A percentile compares a stretch with the other conserved stretches of the same genome.
phyloP scores from a whole-genome alignment of 2,113 vertebrate genomes.

The Gasterosteus aculeatus region DNA sequence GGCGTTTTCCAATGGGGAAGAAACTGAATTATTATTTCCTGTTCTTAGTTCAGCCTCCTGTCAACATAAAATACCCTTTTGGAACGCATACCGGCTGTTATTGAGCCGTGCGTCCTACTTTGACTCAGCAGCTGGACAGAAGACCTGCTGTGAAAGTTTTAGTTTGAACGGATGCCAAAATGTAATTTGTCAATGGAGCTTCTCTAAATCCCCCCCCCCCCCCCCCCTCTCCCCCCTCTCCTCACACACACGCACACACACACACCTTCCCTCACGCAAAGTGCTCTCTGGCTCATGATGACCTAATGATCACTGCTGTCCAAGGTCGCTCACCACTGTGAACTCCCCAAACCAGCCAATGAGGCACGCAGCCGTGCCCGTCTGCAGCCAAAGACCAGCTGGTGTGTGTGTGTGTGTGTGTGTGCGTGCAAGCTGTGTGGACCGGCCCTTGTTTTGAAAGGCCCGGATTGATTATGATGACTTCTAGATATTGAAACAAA shows the following conservation, averaged over 20 bases:
- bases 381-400: slow-evolving; percentile 30
- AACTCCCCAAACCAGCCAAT: slow-evolving; percentile 41
- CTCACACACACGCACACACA: slow-evolving; percentile 43
- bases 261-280: slow-evolving; percentile 52
- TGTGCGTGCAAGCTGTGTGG: slow-evolving; percentile 19
- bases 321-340: slow-evolving; percentile 43
- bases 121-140: slow-evolving; percentile 44
- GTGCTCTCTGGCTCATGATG: slow-evolving; percentile 31
- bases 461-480: slow-evolving; percentile 52
- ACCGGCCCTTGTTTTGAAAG: slow-evolving; percentile 52
- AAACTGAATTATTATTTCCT: slow-evolving; percentile 35
- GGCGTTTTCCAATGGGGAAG: not conserved
- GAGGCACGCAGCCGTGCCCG: slow-evolving; percentile 45
- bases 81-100: slow-evolving; percentile 1
- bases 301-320: slow-evolving; percentile 51
- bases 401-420: not conserved
- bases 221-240: slow-evolving; percentile 10
- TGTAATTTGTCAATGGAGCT: slow-evolving; percentile 51
- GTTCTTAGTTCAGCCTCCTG: not conserved
- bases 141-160: slow-evolving; percentile 39
- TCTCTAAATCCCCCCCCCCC: slow-evolving; percentile 57
- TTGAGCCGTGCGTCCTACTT: slow-evolving; percentile 33
- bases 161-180: slow-evolving; percentile 46
- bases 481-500: slow-evolving; percentile 51
- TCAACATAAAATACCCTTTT: slow-evolving; percentile 1